Evolutionary conservation across 2,888 invertebrate species (phyloP), one percentile per base, ranked within the genome.

Genomic region (Octonoba sinensis): DNA sequence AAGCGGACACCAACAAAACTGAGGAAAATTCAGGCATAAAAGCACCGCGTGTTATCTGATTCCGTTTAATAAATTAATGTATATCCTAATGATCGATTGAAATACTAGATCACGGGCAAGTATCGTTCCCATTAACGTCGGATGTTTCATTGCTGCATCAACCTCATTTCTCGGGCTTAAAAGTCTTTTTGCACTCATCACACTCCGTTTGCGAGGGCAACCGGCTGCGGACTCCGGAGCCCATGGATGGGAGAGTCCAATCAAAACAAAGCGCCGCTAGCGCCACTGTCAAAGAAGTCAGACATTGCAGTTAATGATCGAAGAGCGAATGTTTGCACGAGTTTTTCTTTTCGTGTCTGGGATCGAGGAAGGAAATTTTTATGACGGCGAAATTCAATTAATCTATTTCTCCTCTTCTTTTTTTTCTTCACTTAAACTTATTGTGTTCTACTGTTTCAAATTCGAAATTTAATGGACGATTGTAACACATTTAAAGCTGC

Each of bases 171-270:
- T 47, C 24, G 56, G 46, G 46, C 59, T 75, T 82, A 75, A 70
- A 82, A 70, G 51, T 75, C 49, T 59, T 74, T 82, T 82, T 82
- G 81, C 81, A 82, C 81, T 70, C 81, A 82, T 82, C 81, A 82
- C 81, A 74, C 81, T 81, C 62, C 18, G 24, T 36, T n/a, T 44
- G 59, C 57, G 66, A 66, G 59, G 57, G 74, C 74, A 27, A 57
- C 49, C 47, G 49, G 20, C 18, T 46, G 57, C 59, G 44, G 27
- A 59, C 62, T 70, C 60, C 20, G 64, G 54, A 67, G 64, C 60
- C 76, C 51, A 54, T 36, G 62, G 49, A 24, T 20, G 72, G 18
- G 49, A 47, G 20, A 56, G 69, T 20, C 76, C 76, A 76, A 76
- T 76, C 59, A 76, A 69, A 76, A 69, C 69, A 64, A 70, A 64